Conservation (phyloP, 2,113 vertebrate genomes). For the Antechinus stuartii region DNA sequence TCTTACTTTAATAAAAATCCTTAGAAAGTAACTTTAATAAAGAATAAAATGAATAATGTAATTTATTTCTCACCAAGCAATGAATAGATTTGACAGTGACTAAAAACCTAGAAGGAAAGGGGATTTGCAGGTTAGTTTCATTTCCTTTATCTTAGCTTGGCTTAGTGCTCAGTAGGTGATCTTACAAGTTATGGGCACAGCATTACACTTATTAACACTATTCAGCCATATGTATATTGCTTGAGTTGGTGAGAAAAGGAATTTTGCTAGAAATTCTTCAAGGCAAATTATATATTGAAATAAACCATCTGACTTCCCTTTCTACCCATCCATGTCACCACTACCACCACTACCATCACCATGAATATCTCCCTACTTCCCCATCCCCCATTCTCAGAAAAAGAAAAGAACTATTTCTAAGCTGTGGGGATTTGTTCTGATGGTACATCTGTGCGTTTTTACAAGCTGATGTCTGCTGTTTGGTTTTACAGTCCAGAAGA, state of each 20-base stretch:
- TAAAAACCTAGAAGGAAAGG: constrained; percentile 50
- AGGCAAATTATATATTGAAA: constrained; percentile 77
- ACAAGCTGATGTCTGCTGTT: constrained; percentile 57
- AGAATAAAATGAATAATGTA: constrained; percentile 43
- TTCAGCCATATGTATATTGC: constrained; percentile 68
- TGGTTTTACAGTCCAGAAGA: constrained; percentile 74
- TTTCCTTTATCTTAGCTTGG: constrained; percentile 59
- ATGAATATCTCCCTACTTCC: too few species aligned
- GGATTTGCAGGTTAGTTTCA: constrained; percentile 51
- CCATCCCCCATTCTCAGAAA: neutral
- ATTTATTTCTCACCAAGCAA: constrained; percentile 57
- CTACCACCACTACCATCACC: neutral
- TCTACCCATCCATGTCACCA: neutral
- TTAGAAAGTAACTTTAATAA: neutral
- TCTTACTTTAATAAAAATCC: constrained; percentile 42
- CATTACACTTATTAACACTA: constrained; percentile 75
- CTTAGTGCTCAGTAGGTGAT: constrained; percentile 54
- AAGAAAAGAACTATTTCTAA: constrained; percentile 30
- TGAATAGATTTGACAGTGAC: neutral
- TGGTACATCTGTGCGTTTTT: constrained; percentile 58
- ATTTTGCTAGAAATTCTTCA: constrained; percentile 69
- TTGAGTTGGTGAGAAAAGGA: constrained; percentile 71
- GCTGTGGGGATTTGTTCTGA: constrained; percentile 62
- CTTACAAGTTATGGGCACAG: constrained; percentile 51
- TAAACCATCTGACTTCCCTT: constrained; percentile 68